Evolutionary conservation across 2,888 invertebrate genomes (phyloP).

Genomic region (Apotomis capreana): DNA sequence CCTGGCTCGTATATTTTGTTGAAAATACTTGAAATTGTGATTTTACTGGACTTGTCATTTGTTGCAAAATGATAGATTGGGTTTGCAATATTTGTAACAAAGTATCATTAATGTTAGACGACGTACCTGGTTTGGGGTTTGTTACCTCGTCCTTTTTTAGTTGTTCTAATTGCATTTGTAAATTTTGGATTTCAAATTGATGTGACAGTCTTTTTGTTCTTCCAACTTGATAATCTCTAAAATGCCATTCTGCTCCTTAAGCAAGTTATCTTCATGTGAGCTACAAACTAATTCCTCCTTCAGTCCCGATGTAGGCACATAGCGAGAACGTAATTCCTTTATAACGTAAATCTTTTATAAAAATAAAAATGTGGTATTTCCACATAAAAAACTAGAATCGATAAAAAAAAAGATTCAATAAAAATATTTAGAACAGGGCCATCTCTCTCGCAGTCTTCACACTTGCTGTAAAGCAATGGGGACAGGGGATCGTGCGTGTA

Average conservation of each 20-base stretch:
- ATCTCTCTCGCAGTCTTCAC: too few species aligned
- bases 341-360: not conserved
- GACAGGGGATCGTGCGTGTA: too few species aligned
- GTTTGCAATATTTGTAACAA: not conserved
- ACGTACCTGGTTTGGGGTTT: not conserved
- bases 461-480: too few species aligned
- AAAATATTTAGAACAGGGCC: too few species aligned
- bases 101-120: not conserved
- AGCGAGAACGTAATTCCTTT: not conserved
- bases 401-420: too few species aligned
- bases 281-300: not conserved
- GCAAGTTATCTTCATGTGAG: not conserved
- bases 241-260: not conserved
- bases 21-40: not conserved
- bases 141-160: not conserved
- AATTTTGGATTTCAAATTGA: not conserved
- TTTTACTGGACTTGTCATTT: not conserved
- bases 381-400: too few species aligned
- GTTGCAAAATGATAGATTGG: constrained; percentile 1
- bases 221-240: not conserved
- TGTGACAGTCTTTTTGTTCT: not conserved
- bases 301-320: not conserved
- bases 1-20: not conserved
- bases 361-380: too few species aligned
- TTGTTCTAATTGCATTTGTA: not conserved